phyloP scores from a whole-genome alignment of 2,888 invertebrate genomes.

The Yponomeuta plumbellus region DNA sequence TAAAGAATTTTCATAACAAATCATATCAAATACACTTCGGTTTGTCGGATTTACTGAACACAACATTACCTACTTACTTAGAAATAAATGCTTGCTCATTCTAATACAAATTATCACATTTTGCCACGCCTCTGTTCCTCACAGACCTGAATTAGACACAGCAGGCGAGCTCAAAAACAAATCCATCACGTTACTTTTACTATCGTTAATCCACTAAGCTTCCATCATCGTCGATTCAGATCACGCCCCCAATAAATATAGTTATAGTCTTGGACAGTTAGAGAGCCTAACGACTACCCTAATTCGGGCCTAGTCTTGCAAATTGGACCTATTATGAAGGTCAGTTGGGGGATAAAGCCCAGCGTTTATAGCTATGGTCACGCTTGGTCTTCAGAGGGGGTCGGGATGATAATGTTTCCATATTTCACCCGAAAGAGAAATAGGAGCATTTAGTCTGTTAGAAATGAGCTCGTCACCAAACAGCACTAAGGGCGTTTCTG shows the following conservation, averaged over 20 bases:
- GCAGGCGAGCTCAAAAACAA: background rate
- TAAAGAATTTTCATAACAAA: too few species aligned
- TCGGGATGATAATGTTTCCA: background rate
- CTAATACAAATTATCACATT: too few species aligned
- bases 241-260: background rate
- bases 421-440: background rate
- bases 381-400: background rate
- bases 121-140: too few species aligned
- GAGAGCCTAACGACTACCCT: background rate
- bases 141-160: too few species aligned
- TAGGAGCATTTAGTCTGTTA: background rate
- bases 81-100: too few species aligned
- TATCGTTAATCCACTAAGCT: background rate
- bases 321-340: background rate
- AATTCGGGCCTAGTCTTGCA: background rate
- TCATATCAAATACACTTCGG: too few species aligned
- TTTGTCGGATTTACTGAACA: too few species aligned
- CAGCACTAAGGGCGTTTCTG: too few species aligned
- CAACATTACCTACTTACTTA: too few species aligned
- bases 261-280: background rate
- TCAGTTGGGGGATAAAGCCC: background rate
- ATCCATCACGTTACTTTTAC: background rate
- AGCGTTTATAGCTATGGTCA: background rate
- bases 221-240: background rate
- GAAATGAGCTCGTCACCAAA: too few species aligned